Percentiles rank a stretch among this genome's conserved stretches.
Conservation (phyloP, 2,888 invertebrate genomes). For the Gastracanthus pulcherrimus region DNA sequence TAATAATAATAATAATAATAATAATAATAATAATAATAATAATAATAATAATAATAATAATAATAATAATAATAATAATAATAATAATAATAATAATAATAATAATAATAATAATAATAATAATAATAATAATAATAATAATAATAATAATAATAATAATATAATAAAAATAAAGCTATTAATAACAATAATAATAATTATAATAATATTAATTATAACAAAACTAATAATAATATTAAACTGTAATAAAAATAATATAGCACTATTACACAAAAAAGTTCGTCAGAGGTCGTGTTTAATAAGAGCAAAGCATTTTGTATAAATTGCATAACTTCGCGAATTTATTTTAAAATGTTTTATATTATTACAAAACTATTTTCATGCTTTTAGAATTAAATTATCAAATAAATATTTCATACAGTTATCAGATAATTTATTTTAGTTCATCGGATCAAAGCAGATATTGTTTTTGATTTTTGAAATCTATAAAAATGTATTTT, state of each 20-base stretch:
- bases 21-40: too few relatives aligned
- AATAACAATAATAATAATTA: background rate
- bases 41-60: too few relatives aligned
- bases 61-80: background rate
- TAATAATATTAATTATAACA: too few relatives aligned
- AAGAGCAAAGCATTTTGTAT: too few relatives aligned
- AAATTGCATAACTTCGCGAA: too few relatives aligned
- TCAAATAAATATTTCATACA: background rate
- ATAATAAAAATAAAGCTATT: background rate
- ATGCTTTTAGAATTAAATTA: background rate
- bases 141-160: background rate
- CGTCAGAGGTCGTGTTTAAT: too few relatives aligned
- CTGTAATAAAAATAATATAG: too few relatives aligned
- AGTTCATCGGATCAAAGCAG: background rate
- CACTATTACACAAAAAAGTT: too few relatives aligned
- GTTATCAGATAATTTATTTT: background rate
- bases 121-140: background rate
- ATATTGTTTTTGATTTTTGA: background rate
- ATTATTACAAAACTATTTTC: background rate
- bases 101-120: background rate
- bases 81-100: background rate
- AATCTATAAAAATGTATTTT: background rate
- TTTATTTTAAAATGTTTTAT: background rate
- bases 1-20: too few relatives aligned
- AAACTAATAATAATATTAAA: too few relatives aligned